A percentile compares a stretch with the other conserved stretches of the same genome.
Evolutionary conservation across 2,888 invertebrate genomes (phyloP).

Genomic region (Diarsia dahlii): DNA sequence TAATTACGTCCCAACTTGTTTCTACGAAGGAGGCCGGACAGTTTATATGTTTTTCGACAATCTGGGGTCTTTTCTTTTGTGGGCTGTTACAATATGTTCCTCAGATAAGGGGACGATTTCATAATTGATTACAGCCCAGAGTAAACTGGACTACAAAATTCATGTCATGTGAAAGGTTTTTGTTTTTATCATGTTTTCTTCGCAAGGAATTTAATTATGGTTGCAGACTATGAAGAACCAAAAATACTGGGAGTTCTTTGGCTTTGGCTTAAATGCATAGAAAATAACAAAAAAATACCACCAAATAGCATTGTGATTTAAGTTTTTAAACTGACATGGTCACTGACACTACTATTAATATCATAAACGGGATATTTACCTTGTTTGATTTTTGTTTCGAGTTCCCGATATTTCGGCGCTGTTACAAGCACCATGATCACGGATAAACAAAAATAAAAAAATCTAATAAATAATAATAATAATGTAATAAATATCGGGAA

Average conservation of each 20-base stretch:
- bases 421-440: too few species aligned
- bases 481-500: too few species aligned
- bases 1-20: constrained; percentile 60
- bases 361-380: too few species aligned
- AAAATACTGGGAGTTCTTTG: background rate
- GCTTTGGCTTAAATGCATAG: background rate
- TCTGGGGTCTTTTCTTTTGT: constrained; percentile 37
- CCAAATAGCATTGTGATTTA: background rate
- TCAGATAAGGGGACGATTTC: background rate
- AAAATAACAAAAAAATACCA: background rate
- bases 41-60: constrained; percentile 58
- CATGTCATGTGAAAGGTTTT: background rate
- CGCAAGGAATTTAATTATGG: background rate
- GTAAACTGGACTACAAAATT: background rate
- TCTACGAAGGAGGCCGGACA: constrained; percentile 36
- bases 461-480: too few species aligned
- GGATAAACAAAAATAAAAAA: too few species aligned
- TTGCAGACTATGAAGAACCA: background rate
- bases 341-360: too few species aligned
- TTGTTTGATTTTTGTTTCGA: too few species aligned
- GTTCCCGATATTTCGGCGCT: too few species aligned
- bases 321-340: too few species aligned
- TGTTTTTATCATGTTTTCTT: background rate
- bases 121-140: background rate
- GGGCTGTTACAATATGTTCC: constrained; percentile 23